These are phyloP conservation scores for Acanthococcus lagerstroemiae DNA, from an alignment of 2,888 invertebrate species.

Conservation along the genomic window DNA sequence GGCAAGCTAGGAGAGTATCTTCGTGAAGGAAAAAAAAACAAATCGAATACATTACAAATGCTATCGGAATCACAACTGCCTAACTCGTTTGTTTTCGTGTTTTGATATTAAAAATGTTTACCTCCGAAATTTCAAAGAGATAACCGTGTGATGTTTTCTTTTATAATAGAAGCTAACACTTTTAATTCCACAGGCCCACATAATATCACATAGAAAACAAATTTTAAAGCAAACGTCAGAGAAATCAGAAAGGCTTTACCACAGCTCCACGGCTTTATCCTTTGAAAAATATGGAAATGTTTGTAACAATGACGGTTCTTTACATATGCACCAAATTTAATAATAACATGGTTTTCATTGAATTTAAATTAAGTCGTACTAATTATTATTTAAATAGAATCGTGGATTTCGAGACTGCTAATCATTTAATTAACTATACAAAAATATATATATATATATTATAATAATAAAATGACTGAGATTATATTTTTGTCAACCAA, in stretches of 20 bases:
- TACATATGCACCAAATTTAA: not conserved
- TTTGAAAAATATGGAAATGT: not conserved
- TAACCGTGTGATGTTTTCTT: not conserved
- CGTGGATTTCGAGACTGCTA: too few species aligned
- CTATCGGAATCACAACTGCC: too few species aligned
- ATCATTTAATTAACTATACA: too few species aligned
- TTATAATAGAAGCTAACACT: not conserved
- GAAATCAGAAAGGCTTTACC: not conserved
- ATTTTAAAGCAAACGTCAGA: not conserved
- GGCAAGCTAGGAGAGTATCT: constrained; percentile 30
- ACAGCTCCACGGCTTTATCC: not conserved
- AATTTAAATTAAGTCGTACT: too few species aligned
- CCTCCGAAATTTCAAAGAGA: not conserved
- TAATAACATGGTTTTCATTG: too few species aligned
- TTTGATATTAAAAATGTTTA: not conserved
- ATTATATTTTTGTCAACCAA: too few species aligned
- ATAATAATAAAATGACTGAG: too few species aligned
- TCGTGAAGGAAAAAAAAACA: not conserved
- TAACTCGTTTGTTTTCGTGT: too few species aligned
- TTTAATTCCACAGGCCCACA: constrained; percentile 1
- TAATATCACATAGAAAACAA: not conserved
- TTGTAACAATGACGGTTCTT: not conserved
- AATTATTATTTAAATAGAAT: too few species aligned
- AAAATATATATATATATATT: too few species aligned
- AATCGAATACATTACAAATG: not conserved